A percentile compares a stretch with the other conserved stretches of the same genome.
These are phyloP conservation scores for Anabas testudineus DNA, from an alignment of 2,797 vertebrate genomes.

Conservation along the genomic window DNA sequence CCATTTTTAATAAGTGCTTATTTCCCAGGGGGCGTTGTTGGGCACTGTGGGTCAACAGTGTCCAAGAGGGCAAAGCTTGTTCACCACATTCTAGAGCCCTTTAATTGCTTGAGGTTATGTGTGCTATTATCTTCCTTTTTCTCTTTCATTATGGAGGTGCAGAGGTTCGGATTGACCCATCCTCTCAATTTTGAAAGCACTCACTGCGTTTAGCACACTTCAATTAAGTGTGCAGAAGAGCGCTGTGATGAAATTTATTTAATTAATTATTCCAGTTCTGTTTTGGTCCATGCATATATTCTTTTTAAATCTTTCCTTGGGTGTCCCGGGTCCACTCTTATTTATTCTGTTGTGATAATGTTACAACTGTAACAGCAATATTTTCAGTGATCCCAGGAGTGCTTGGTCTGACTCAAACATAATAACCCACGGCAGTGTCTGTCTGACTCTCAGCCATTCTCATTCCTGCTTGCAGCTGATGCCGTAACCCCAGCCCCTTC, in stretches of 20 bases:
- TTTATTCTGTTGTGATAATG: constrained; percentile 84
- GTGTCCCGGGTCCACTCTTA: constrained; percentile 75
- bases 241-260: constrained; percentile 81
- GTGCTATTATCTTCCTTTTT: constrained; percentile 86
- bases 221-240: constrained; percentile 81
- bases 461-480: constrained; percentile 85
- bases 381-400: constrained; percentile 81
- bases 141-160: constrained; percentile 85
- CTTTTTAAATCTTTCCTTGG: constrained; percentile 65
- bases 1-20: constrained; percentile 87
- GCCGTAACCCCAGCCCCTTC: constrained; percentile 83
- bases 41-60: constrained; percentile 84
- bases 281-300: constrained; percentile 75
- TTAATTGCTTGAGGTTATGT: constrained; percentile 86
- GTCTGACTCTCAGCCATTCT: constrained; percentile 84
- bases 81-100: constrained; percentile 85
- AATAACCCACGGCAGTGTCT: constrained; percentile 85
- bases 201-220: constrained; percentile 79
- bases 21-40: constrained; percentile 83
- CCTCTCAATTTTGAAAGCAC: constrained; percentile 84
- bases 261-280: constrained; percentile 79
- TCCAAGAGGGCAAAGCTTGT: constrained; percentile 86
- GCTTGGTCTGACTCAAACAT: constrained; percentile 84
- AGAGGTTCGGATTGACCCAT: constrained; percentile 83
- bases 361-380: constrained; percentile 85